Base-by-base conservation (phyloP, 2,113 vertebrate genomes). In the Passer montanus region DNA sequence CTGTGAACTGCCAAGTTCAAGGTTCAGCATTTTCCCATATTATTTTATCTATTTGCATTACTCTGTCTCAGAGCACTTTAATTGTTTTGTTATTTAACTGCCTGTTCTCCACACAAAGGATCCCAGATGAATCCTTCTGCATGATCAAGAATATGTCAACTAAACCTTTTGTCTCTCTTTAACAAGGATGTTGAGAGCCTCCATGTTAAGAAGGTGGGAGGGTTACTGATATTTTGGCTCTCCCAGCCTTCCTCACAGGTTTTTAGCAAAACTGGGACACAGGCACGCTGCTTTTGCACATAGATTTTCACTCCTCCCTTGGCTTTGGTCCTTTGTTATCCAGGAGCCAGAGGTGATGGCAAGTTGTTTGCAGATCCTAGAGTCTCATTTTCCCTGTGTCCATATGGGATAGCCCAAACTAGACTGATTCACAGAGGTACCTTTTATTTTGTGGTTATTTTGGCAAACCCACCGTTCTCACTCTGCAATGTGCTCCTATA, bases 21-120 rank as follows among this genome's bases (percentile, higher is more conserved):
- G 88, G 94, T 96, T 95, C 96, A 93, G 66, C n/a, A 10, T 72
- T 95, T 95, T 94, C 94, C 92, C 93, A 90, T 94, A 86, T 96
- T 94, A 68, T 90, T 94, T 93, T 90, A 92, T 96, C 75, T 92
- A 44, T 83, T 63, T 59, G 43, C 47, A 28, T 74, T 95, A 18
- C 30, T 76, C 28, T 39, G 16, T 74, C 59, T 77, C 1, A 0
- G 55, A 78, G 64, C 50, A 22, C 7, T 67, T 74, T 1, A 79
- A 43, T 76, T 56, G 67, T 85, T 90, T 53, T 44, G 41, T 73
- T 84, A 31, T 80, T 92, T 86, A 74, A 83, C 46, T 66, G 62
- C 37, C 46, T 5, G 0, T 69, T 69, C 24, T 66, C 43, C 35
- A 27, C 35, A 16, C 43, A 46, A 52, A 70, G 31, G 30, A 77